Base-by-base conservation (phyloP, 2,888 invertebrate genomes). In the Dynastes grantii region DNA sequence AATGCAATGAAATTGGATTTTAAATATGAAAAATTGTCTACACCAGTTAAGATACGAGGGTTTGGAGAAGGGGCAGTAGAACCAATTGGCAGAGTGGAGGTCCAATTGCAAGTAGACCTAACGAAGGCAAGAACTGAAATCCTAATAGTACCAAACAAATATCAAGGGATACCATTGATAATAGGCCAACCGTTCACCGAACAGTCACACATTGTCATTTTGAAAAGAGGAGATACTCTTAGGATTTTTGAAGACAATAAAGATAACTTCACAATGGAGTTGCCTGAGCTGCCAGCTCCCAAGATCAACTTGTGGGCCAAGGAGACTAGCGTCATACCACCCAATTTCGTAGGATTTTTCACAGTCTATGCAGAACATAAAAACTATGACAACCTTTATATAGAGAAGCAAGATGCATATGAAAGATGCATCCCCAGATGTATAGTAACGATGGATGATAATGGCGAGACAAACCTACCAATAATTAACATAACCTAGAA, bases 141-240 rank as follows among this genome's bases (percentile, higher is more conserved):
- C 1, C n/a, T 64, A 29, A 22, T 65, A n/a, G 40, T 65, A 37
- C 65, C 40, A 6, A 2, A 40, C 37, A 40, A 40, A 65, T 13
- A 8, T 5, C 65, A 65, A 8, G 2, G 1, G 6, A 65, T 65
- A 1, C 65, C 65, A 1, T 40, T 65, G 16, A 16, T 65, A 65
- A n/a, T 65, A 16, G 65, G 65, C 6, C 65, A 65, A n/a, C 65
- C 65, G 2, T 37, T 65, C n/a, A 65, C 16, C 9, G 65, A 65
- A 40, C 65, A 64, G 11, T 8, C 6, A 5, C 64, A 64, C 32
- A 64, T 64, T 32, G 13, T 64, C 5, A 22, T 22, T 22, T 22
- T 22, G 22, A 22, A 32, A 64, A n/a, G 64, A 64, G 32, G 13
- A 11, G 1, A 63, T n/a, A 51, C 51, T 8, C 51, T 51, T 51